These are phyloP conservation scores for Penaeus vannamei DNA, from an alignment of 1,140 invertebrate species.

Conservation along the genomic window DNA sequence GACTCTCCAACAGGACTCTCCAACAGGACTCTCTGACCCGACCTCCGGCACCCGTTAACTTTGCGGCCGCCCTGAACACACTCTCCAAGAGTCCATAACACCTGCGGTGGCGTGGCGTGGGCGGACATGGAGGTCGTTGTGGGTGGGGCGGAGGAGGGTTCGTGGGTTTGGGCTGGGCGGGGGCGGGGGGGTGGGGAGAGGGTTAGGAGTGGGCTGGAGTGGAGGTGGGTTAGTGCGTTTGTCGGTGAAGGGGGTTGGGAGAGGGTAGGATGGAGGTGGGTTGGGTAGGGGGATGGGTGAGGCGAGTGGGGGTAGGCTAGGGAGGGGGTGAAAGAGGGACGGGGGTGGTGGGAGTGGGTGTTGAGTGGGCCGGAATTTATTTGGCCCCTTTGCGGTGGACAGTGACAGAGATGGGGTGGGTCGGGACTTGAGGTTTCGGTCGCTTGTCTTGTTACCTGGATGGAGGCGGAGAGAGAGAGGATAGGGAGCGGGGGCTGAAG, in stretches of 20 bases:
- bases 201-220: not conserved
- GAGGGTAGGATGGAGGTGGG: constrained; percentile 20
- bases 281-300: not conserved
- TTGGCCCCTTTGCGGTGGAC: constrained; percentile 38
- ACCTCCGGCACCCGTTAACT: too few species aligned
- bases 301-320: not conserved
- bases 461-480: not conserved
- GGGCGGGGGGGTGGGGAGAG: constrained; percentile 7
- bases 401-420: constrained; percentile 44
- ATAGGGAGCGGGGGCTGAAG: too few species aligned
- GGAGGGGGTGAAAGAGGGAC: constrained; percentile 5
- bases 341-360: constrained; percentile 6
- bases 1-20: too few species aligned
- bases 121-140: too few species aligned
- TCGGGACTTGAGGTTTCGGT: not conserved
- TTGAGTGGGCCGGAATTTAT: constrained; percentile 28
- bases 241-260: constrained; percentile 17
- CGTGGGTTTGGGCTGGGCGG: not conserved
- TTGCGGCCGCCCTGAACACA: too few species aligned
- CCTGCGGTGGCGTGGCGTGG: too few species aligned
- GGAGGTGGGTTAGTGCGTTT: not conserved
- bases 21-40: too few species aligned
- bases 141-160: too few species aligned
- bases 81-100: too few species aligned
- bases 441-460: constrained; percentile 1